phyloP scores from a whole-genome alignment of 35 echinoderm and acorn worm genomes.

The Hemicentrotus pulcherrimus region DNA sequence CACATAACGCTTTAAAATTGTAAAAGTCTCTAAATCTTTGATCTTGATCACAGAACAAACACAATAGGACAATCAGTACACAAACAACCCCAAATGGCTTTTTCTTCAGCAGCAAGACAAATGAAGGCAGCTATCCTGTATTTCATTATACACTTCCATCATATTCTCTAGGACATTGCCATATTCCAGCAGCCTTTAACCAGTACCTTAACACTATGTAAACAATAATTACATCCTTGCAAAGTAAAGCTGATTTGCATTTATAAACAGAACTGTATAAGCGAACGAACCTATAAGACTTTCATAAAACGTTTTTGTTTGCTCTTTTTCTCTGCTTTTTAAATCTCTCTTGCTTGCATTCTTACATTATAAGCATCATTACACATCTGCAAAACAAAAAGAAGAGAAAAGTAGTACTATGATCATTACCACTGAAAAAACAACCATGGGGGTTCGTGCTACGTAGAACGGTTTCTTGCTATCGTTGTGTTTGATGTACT shows the following conservation, averaged over 20 bases:
- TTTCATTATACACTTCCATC: background rate
- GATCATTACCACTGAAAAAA: conserved; percentile 23
- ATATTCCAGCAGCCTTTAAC: background rate
- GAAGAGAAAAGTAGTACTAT: background rate
- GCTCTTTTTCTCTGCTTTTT: background rate
- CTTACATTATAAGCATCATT: background rate
- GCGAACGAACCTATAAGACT: background rate
- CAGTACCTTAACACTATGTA: background rate
- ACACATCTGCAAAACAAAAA: background rate
- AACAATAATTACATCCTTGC: background rate
- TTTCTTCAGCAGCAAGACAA: background rate
- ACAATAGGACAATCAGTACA: background rate
- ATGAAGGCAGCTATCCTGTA: background rate
- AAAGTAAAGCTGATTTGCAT: background rate
- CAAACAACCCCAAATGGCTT: background rate
- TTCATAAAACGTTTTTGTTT: background rate
- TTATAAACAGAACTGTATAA: background rate
- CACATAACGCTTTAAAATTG: background rate
- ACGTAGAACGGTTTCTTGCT: conserved; percentile 97
- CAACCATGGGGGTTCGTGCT: conserved; percentile 84
- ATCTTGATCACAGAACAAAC: background rate
- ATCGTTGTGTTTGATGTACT: conserved; percentile 90
- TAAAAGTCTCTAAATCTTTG: background rate
- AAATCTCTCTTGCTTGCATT: background rate
- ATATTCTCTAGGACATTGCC: background rate